Evolutionary conservation across 1,140 invertebrate genomes (phyloP).

Genomic region (Drosophila grimshawi): DNA sequence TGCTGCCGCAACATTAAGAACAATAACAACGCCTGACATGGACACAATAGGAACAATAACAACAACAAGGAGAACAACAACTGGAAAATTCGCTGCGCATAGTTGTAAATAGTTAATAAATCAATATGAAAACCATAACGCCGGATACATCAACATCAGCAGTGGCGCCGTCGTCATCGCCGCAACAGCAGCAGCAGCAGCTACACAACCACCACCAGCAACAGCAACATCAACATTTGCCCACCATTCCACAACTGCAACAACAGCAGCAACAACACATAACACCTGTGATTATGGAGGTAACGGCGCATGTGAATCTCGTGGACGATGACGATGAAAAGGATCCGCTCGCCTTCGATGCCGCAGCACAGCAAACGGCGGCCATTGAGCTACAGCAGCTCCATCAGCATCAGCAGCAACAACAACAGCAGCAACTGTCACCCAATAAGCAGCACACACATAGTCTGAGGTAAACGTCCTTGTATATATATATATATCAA

Average conservation of each 20-base stretch:
- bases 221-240: constrained; percentile 43
- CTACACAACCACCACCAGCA: constrained; percentile 41
- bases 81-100: constrained; percentile 13
- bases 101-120: constrained; percentile 46
- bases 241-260: constrained; percentile 42
- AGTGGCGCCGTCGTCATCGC: constrained; percentile 48
- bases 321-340: constrained; percentile 80
- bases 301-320: constrained; percentile 75
- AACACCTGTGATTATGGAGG: constrained; percentile 68
- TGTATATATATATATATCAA: too few species aligned
- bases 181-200: constrained; percentile 49
- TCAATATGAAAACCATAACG: constrained; percentile 75
- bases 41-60: constrained; percentile 27
- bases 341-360: constrained; percentile 78
- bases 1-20: constrained; percentile 16
- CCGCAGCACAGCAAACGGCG: constrained; percentile 35
- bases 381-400: constrained; percentile 3
- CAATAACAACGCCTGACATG: constrained; percentile 32
- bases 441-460: constrained; percentile 80
- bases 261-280: constrained; percentile 39
- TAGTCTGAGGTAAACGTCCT: constrained; percentile 65
- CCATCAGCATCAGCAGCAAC: constrained; percentile 27
- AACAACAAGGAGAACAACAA: constrained; percentile 16
- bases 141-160: constrained; percentile 57
- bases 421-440: constrained; percentile 28